These are phyloP conservation scores for Rhinatrema bivittatum DNA, from an alignment of 2,797 vertebrate genomes.

Conservation along the genomic window DNA sequence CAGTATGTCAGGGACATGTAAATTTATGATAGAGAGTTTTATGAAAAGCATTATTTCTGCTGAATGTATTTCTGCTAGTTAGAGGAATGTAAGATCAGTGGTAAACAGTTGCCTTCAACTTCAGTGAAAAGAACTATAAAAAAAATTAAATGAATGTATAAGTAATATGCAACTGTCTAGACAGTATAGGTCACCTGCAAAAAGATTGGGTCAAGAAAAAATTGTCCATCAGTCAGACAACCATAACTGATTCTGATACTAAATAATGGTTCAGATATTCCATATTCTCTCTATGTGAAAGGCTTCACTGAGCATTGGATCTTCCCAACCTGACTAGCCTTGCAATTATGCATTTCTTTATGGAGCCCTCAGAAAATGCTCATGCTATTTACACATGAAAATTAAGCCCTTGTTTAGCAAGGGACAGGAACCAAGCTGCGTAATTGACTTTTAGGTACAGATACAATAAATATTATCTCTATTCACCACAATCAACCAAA, in stretches of 20 bases:
- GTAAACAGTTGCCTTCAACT: constrained; percentile 44
- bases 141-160: constrained; percentile 80
- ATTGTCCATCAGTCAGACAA: constrained; percentile 99
- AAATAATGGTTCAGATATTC: constrained; percentile 95
- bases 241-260: constrained; percentile 99
- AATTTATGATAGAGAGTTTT: constrained; percentile 1
- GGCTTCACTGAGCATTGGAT: constrained; percentile 90
- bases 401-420: constrained; percentile 51
- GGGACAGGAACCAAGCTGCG: constrained; percentile 39
- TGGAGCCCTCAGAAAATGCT: constrained; percentile 65
- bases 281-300: constrained; percentile 96
- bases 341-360: constrained; percentile 71
- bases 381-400: constrained; percentile 70
- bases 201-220: constrained; percentile 87
- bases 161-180: constrained; percentile 92
- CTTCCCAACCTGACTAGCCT: constrained; percentile 75
- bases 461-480: constrained; percentile 30
- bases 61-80: constrained; percentile 14
- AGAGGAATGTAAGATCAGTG: constrained; percentile 22
- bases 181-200: constrained; percentile 94
- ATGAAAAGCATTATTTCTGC: background rate
- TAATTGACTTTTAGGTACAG: constrained; percentile 46
- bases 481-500: constrained; percentile 15
- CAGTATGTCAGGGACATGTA: too few relatives aligned
- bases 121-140: constrained; percentile 43